Evolutionary conservation across 2,888 invertebrate species (phyloP), one percentile per base, ranked within the genome.

Genomic region (Antheraea yamamai): DNA sequence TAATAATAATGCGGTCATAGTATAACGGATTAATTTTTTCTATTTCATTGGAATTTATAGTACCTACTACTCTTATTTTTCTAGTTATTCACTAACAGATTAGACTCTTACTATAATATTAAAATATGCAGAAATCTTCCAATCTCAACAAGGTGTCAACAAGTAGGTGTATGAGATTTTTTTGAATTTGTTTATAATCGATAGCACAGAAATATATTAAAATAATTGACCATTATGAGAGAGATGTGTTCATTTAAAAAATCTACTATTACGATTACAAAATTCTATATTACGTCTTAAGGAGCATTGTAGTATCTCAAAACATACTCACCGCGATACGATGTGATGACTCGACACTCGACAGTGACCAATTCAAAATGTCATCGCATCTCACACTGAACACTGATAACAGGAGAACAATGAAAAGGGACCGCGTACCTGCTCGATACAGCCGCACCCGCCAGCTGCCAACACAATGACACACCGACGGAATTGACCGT

Each of bases 331-430:
- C 16, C 51, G 73, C 52, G 55, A 61, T 61, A 16, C 73, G 55
- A 26, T 73, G 73, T 58, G 55, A 52, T 73, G 73, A 73, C 73
- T 73, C 73, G 73, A 23, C 61, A 73, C 61, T 73, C 64, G 73
- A 12, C 14, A 61, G 23, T 73, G 73, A 73, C 73, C 73, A 61
- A 73, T 73, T 61, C 55, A 73, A 80, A 83, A 81, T 84, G 82
- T 86, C 74, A 75, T 83, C 79, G 77, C 74, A 87, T 83, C 82
- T 70, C 23, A 85, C 39, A 70, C 80, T 87, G 82, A 87, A 87
- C 87, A 86, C 51, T 58, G 64, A 74, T 73, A 76, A 72, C 72
- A 68, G 23, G 64, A 68, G 52, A 76, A 77, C 76, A 76, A 76
- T 74, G 74, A 23, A 20, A 20, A 70, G 70, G 70, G 35, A 70